phyloP scores from a whole-genome alignment of 2,888 invertebrate species.

The Drosophila tripunctata region DNA sequence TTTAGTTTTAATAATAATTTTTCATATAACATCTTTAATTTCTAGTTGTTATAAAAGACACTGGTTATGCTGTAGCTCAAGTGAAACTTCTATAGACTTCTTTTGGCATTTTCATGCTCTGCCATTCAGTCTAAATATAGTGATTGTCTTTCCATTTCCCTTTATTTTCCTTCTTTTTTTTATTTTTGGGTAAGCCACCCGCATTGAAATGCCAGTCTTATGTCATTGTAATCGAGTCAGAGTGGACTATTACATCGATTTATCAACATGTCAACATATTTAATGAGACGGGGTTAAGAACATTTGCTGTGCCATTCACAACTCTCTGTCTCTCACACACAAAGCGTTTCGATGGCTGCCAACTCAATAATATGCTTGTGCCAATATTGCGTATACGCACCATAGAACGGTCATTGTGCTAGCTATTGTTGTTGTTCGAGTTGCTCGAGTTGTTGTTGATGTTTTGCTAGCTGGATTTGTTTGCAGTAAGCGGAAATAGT shows the following conservation, averaged over 20 bases:
- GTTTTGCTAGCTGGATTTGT: conserved; percentile 73
- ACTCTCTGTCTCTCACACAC: conserved; percentile 4
- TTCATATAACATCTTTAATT: neutral
- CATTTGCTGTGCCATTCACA: conserved; percentile 40
- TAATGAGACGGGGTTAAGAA: conserved; percentile 73
- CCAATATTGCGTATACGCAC: conserved; percentile 75
- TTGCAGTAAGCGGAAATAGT: conserved; percentile 76
- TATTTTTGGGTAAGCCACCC: conserved; percentile 1
- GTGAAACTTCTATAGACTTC: neutral
- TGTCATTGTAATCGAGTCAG: conserved; percentile 34
- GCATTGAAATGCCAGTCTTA: conserved; percentile 1
- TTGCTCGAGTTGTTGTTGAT: conserved; percentile 32
- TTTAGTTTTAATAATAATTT: too few species aligned
- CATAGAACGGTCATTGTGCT: conserved; percentile 55
- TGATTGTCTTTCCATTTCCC: conserved; percentile 13
- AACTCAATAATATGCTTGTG: conserved; percentile 67
- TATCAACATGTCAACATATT: conserved; percentile 80
- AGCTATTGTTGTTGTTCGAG: conserved; percentile 20
- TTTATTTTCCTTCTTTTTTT: neutral
- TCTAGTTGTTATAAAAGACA: neutral
- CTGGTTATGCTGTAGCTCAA: neutral
- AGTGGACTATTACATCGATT: conserved; percentile 67
- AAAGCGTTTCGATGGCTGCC: conserved; percentile 43
- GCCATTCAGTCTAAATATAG: neutral
- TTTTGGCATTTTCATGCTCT: neutral